Evolutionary conservation across 2,113 vertebrate species (phyloP).

Genomic region (Antidorcas marsupialis): DNA sequence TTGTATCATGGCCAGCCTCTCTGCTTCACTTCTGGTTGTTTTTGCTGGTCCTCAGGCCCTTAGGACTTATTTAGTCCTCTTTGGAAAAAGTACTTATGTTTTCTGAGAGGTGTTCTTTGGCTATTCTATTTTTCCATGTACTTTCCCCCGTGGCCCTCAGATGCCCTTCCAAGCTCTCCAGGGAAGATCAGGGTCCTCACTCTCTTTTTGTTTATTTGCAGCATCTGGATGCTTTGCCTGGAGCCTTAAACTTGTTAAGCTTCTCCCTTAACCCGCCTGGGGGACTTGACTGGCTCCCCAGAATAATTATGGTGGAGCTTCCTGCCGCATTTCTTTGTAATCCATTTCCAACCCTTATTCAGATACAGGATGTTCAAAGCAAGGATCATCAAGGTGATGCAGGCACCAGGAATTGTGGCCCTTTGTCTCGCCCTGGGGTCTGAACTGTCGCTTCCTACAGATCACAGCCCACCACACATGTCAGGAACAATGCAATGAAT

Average conservation of each 20-base stretch:
- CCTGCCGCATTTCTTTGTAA: background rate
- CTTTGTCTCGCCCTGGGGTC: background rate
- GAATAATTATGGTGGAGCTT: background rate
- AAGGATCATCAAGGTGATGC: background rate
- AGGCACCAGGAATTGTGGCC: background rate
- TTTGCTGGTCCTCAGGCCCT: background rate
- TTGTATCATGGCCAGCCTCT: rapidly evolving
- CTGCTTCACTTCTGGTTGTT: background rate
- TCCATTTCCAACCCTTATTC: background rate
- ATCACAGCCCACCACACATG: rapidly evolving
- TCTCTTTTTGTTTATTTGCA: background rate
- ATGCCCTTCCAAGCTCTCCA: background rate
- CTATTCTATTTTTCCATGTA: background rate
- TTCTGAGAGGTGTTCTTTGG: background rate
- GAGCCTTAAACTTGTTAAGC: background rate
- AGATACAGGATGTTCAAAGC: background rate
- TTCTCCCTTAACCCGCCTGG: background rate
- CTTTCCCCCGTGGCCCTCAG: background rate
- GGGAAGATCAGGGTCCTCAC: background rate
- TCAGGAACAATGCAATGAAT: background rate
- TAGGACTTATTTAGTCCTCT: background rate
- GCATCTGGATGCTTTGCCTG: background rate
- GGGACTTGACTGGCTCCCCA: background rate
- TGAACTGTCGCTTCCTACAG: background rate
- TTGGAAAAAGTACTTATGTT: background rate